Evolutionary conservation across 2,888 invertebrate species (phyloP).

Genomic region (Drosophila stalkeri): DNA sequence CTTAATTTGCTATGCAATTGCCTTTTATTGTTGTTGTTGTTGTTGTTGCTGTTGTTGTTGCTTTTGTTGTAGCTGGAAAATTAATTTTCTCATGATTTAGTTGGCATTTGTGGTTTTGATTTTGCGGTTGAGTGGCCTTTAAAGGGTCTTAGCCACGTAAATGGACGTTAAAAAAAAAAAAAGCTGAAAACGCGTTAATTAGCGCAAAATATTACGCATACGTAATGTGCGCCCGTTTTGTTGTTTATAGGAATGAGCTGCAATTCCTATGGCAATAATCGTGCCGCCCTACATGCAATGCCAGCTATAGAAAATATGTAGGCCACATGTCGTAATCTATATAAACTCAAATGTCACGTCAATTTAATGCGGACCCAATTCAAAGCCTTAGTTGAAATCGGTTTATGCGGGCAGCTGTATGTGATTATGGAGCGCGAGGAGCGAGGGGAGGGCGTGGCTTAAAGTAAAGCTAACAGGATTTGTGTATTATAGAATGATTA

Average conservation of each 20-base stretch:
- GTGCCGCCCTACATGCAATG: constrained; percentile 46
- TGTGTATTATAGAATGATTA: neutral
- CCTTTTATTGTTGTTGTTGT: constrained; percentile 23
- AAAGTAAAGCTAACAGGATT: neutral
- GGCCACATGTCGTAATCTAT: constrained; percentile 35
- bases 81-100: constrained; percentile 78
- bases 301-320: constrained; percentile 27
- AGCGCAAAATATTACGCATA: constrained; percentile 57
- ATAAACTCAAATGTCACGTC: constrained; percentile 23
- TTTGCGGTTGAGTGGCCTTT: constrained; percentile 68
- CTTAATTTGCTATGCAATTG: constrained; percentile 72
- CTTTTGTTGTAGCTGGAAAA: constrained; percentile 49
- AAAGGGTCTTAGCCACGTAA: constrained; percentile 48
- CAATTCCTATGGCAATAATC: neutral
- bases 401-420: constrained; percentile 27
- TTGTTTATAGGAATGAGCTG: neutral
- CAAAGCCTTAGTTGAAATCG: constrained; percentile 10
- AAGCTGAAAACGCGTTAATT: constrained; percentile 57
- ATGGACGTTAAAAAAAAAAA: constrained; percentile 27
- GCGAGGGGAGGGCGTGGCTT: neutral
- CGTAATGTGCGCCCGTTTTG: constrained; percentile 15
- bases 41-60: constrained; percentile 6
- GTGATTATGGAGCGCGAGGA: neutral
- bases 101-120: constrained; percentile 77
- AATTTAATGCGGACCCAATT: constrained; percentile 35